These are phyloP conservation scores for Tragelaphus oryx DNA, from an alignment of 2,797 vertebrate genomes.

Conservation along the genomic window DNA sequence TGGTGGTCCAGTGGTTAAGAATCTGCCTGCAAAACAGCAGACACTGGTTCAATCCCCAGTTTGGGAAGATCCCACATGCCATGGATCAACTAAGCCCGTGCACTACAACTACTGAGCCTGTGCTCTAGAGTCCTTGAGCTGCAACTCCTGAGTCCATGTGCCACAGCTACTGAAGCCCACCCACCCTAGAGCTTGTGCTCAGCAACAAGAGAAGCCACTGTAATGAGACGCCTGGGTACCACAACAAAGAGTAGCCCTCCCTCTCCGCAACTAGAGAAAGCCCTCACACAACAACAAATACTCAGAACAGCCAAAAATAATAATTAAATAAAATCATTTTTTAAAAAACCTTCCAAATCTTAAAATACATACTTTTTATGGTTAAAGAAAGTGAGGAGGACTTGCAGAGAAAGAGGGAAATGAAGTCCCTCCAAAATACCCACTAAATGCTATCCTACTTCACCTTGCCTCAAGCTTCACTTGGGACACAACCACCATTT, in stretches of 20 bases:
- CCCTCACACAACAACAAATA: neutral
- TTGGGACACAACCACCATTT: neutral
- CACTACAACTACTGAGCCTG: neutral
- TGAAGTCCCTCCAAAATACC: conserved; percentile 5
- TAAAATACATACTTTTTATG: neutral
- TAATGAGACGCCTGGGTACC: neutral
- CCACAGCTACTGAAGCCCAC: neutral
- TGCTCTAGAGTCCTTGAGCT: neutral
- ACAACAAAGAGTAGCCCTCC: neutral
- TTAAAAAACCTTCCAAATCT: neutral
- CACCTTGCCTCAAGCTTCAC: neutral
- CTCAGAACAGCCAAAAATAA: neutral
- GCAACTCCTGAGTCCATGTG: neutral
- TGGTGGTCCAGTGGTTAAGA: neutral
- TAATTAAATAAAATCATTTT: neutral
- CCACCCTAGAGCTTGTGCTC: neutral
- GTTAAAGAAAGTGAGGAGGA: conserved; percentile 18
- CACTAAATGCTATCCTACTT: neutral
- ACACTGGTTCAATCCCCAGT: neutral
- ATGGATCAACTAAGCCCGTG: neutral
- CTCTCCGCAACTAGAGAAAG: neutral
- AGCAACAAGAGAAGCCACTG: neutral
- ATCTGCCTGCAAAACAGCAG: neutral
- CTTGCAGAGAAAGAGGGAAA: conserved; percentile 13
- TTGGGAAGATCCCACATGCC: neutral